Base-by-base conservation (phyloP, 2,113 vertebrate genomes). In the Lepidothrix coronata region DNA sequence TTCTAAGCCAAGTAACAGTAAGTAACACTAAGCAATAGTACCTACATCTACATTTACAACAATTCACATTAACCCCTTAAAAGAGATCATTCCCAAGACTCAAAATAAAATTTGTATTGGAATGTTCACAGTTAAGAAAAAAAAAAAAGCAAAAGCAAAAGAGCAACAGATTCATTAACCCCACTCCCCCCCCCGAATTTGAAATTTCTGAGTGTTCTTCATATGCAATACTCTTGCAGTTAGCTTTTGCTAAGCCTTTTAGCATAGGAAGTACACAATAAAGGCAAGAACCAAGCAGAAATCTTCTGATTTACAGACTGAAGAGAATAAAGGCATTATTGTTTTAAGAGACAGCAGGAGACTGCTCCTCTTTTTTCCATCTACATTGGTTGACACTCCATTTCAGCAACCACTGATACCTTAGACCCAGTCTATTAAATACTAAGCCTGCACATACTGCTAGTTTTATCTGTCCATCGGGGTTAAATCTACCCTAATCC, bases 401-500 rank as follows among this genome's bases (percentile, higher is more conserved):
- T 92, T 95, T 94, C 83, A 87, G 48, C n/a, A 90, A 43, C 12
- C 25, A 48, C 54, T 54, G 62, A 80, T 91, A 87, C 46, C 46
- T 83, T 33, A 72, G 63, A 95, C 86, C n/a, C 52, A 88, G 83
- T 96, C 88, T 92, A 95, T 88, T 96, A 96, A 95, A 82, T 2
- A 83, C 59, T 87, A 95, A 94, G 52, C 57, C 72, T 85, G 70
- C 46, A 43, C 67, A 95, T 71, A 58, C 59, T 85, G 48, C 85
- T 94, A 41, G 49, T 81, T 85, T 84, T 89, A 95, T 94, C 96
- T 95, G 73, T 96, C 82, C 81, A 59, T 96, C 49, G 2, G 25
- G 46, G 61, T 90, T 97, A 93, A 95, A 57, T 73, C 85, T 93
- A 91, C 66, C 89, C 51, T 96, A 96, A 97, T 94, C 89, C 52